Percentiles rank a stretch among this genome's conserved stretches.
These are phyloP conservation scores for Micropoecilia bifurca DNA, from an alignment of 2,797 vertebrate genomes.

Conservation along the genomic window DNA sequence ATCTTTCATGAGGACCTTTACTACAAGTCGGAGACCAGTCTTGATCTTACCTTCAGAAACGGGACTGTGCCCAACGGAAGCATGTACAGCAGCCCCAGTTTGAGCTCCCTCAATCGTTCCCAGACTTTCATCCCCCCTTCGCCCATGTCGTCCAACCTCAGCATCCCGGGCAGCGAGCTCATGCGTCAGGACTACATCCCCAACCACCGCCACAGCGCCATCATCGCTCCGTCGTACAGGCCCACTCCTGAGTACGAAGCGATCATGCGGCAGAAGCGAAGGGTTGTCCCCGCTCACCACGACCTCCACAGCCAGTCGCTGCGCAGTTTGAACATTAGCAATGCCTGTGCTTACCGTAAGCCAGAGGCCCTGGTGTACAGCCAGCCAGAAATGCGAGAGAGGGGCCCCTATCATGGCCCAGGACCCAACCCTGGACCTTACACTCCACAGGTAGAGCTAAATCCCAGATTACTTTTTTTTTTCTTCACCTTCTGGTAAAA, in stretches of 20 bases:
- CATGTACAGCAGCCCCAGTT: conserved; percentile 93
- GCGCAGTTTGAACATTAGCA: conserved; percentile 94
- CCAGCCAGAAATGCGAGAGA: conserved; percentile 94
- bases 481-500: neutral
- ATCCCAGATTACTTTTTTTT: conserved; percentile 7
- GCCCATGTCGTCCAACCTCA: conserved; percentile 93
- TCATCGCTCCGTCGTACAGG: conserved; percentile 95
- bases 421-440: conserved; percentile 76
- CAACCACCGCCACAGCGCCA: conserved; percentile 94
- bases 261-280: conserved; percentile 93
- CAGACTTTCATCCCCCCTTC: conserved; percentile 92
- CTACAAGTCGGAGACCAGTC: conserved; percentile 92
- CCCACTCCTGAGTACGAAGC: conserved; percentile 96
- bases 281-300: conserved; percentile 77
- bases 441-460: conserved; percentile 66
- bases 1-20: conserved; percentile 95
- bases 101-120: conserved; percentile 93
- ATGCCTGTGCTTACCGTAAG: conserved; percentile 91
- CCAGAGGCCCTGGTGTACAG: conserved; percentile 93
- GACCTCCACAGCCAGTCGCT: conserved; percentile 95
- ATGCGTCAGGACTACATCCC: conserved; percentile 95
- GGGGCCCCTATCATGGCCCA: conserved; percentile 82
- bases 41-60: conserved; percentile 90
- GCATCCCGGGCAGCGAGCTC: conserved; percentile 93
- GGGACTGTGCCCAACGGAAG: conserved; percentile 92